Base-by-base conservation (phyloP, 1,140 invertebrate genomes). In the Metaphire vulgaris region DNA sequence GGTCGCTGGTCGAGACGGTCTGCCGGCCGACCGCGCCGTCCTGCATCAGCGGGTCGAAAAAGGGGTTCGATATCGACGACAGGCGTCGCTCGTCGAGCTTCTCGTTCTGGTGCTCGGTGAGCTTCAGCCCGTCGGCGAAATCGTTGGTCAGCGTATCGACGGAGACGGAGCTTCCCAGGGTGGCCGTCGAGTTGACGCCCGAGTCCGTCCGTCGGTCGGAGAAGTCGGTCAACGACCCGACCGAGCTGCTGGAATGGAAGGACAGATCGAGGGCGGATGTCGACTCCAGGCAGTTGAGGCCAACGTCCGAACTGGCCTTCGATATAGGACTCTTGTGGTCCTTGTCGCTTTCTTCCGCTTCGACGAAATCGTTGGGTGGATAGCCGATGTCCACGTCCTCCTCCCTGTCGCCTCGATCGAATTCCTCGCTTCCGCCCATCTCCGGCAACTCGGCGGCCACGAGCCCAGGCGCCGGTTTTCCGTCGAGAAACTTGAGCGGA, bases 1-100 rank as follows among this genome's bases (percentile, higher is more conserved):
- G 41, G 41, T 56, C 41, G 6, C 41, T 21, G 21, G 41, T 56
- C 41, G 41, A 56, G 6, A 21, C 41, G 41, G 41, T 31, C 74
- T 72, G 71, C 75, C 33, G 73, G 26, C 67, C 74, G 15, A 71
- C 74, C 14, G 28, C 56, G 33, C 69, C 73, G 1, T 79, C 79
- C 1, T 78, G 69, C n/a, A 81, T 65, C 72, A 84, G 79, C 0
- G 84, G 83, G 77, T 85, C 83, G 81, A 84, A 84, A 69, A 82
- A 69, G 72, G 72, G 79, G 33, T 84, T 71, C 0, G 83, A 80
- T 21, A 67, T 29, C 15, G 80, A 79, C 2, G 84, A 85, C 56
- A 85, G 78, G 64, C 84, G 79, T 30, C 79, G 81, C 64, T 81
- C 81, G 75, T 83, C 79, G 12, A 85, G 78, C 33, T 80, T 82